Conservation (phyloP, 2,113 vertebrate genomes). For the Pungitius pungitius region DNA sequence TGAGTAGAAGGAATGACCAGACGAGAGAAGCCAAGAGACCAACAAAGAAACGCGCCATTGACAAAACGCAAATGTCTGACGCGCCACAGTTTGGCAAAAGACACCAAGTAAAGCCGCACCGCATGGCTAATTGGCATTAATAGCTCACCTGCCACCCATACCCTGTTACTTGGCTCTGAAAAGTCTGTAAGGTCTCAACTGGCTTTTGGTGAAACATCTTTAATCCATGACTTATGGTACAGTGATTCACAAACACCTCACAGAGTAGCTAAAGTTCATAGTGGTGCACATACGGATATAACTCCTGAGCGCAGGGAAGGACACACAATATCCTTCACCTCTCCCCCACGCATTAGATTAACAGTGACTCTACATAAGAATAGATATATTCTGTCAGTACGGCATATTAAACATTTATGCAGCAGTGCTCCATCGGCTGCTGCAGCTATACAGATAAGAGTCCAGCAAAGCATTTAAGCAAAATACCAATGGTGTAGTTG, state of each 20-base stretch:
- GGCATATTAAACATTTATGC: conserved; percentile 47
- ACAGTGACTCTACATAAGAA: conserved; percentile 12
- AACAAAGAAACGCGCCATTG: conserved; percentile 32
- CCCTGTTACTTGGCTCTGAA: conserved; percentile 49
- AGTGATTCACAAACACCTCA: conserved; percentile 28
- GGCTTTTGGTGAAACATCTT: conserved; percentile 41
- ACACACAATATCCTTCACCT: neutral
- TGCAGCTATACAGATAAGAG: conserved; percentile 42
- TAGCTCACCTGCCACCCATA: conserved; percentile 37
- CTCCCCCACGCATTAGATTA: neutral
- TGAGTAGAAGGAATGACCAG: conserved; percentile 43
- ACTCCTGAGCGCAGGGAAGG: conserved; percentile 1
- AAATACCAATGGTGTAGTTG: conserved; percentile 51
- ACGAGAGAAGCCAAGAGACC: conserved; percentile 33
- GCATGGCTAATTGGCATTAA: conserved; percentile 71
- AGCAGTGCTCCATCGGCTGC: conserved; percentile 31
- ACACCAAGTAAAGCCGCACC: conserved; percentile 21
- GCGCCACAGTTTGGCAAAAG: conserved; percentile 34
- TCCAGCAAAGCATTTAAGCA: conserved; percentile 36
- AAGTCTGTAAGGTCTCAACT: conserved; percentile 27
- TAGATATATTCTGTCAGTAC: conserved; percentile 30
- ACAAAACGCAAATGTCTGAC: conserved; percentile 33
- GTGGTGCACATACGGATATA: conserved; percentile 15
- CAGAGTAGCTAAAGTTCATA: conserved; percentile 21
- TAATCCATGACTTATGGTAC: conserved; percentile 5